Conservation (phyloP, 2,888 invertebrate species). For the Diplazon laetatorius region DNA sequence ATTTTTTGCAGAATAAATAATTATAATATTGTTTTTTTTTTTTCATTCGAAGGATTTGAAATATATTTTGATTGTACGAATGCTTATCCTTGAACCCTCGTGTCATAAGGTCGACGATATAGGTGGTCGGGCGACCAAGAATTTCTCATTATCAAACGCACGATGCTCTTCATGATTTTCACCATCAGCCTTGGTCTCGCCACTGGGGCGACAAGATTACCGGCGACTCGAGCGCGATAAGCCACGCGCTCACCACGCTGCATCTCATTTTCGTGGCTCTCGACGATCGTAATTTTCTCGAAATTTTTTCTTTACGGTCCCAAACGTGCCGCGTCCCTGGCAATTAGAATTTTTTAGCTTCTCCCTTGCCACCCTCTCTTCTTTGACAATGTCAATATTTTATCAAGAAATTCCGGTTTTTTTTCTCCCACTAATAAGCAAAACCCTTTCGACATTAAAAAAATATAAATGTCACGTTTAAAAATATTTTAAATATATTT, state of each 20-base stretch:
- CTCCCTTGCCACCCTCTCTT: background rate
- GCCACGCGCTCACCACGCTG: conserved; percentile 44
- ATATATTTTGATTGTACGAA: no score
- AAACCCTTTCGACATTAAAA: no score
- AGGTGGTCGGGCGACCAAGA: conserved; percentile 57
- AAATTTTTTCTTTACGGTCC: background rate
- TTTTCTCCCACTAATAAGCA: no score
- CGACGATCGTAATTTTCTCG: background rate
- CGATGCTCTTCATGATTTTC: conserved; percentile 52
- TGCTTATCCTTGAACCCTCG: conserved; percentile 1
- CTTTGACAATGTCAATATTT: background rate
- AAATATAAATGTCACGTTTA: no score
- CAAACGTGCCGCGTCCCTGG: background rate
- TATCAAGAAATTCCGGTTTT: no score
- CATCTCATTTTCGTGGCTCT: conserved; percentile 24
- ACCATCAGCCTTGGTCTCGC: background rate
- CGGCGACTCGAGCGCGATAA: conserved; percentile 45
- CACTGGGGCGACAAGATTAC: conserved; percentile 32
- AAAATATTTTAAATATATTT: no score
- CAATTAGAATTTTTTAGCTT: background rate
- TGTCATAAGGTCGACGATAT: conserved; percentile 51
- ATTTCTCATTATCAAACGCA: conserved; percentile 63
- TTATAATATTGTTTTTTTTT: no score
- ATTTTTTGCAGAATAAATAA: no score
- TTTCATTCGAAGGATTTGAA: no score